A percentile compares a stretch with the other conserved stretches of the same genome.
These are phyloP conservation scores for Poicephalus meyeri DNA, from an alignment of 2,113 vertebrate genomes.

Conservation along the genomic window DNA sequence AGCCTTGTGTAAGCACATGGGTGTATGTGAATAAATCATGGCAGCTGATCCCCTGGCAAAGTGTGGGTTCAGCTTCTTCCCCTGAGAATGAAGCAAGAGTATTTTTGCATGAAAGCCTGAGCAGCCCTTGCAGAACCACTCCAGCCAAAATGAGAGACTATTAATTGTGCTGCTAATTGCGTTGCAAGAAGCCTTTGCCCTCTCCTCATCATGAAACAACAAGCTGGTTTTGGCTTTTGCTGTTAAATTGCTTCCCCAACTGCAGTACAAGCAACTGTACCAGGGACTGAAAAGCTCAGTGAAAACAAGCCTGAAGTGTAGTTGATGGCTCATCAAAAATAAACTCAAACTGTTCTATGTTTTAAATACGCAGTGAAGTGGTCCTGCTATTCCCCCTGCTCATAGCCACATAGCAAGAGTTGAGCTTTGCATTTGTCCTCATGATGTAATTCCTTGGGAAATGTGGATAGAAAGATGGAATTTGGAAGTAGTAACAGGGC, in stretches of 20 bases:
- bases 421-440: neutral
- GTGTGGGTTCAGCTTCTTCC: neutral
- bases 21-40: fast-evolving
- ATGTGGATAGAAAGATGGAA: fast-evolving
- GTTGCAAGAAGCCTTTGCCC: fast-evolving
- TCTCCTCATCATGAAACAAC: fast-evolving
- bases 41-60: no score
- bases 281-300: fast-evolving
- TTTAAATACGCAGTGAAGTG: neutral
- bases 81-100: neutral
- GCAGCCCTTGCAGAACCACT: neutral
- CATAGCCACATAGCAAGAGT: fast-evolving
- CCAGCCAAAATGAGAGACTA: fast-evolving
- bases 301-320: fast-evolving
- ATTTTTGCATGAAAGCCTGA: neutral
- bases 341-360: neutral
- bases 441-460: neutral
- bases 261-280: neutral
- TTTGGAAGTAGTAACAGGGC: fast-evolving
- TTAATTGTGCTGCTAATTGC: fast-evolving
- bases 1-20: neutral
- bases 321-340: neutral
- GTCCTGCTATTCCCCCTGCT: fast-evolving
- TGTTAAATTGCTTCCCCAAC: fast-evolving
- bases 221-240: fast-evolving